Base-by-base conservation (phyloP, 2,113 vertebrate species). In the Aviceda subcristata region DNA sequence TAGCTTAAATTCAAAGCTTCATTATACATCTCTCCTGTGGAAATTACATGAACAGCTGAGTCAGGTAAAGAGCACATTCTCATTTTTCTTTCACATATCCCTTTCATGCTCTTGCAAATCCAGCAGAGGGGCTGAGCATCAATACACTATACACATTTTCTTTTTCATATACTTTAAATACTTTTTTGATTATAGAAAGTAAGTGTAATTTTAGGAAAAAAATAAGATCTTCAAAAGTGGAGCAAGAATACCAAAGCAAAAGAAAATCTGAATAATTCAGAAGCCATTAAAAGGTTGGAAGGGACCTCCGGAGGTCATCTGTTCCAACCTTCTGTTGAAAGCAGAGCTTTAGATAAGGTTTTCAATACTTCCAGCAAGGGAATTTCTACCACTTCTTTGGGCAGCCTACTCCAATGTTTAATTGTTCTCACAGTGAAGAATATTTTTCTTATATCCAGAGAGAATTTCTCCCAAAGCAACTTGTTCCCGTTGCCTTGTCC, bases 21-120 rank as follows among this genome's bases (percentile, higher is more conserved):
- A 92, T 96, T 97, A 94, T 95, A 86, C 5, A 0, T 96, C 80
- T 91, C 76, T 97, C 39, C 69, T 60, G 60, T 96, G 91, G 91
- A 97, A 97, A 95, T 97, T 92, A 95, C 91, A 94, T 84, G 86
- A 97, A 66, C 91, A 81, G 86, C 97, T 96, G 80, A 95, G 94
- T 92, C 73, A 96, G 83, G 92, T 94, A 94, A 97, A 86, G 83
- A 94, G 38, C 76, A 90, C 56, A 39, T 88, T 95, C 91, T 97
- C 68, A 69, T 94, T 97, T 97, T 95, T 67, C 76, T 87, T 75
- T 53, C 62, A 57, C 15, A 6, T 87, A 72, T 56, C 30, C 55
- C 17, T 86, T 93, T 91, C 27, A 48, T 38, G 46, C 10, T 66
- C 27, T 81, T 93, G 68, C 39, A 77, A 94, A 91, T 72, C 55